These are phyloP conservation scores for Drosophila birchii DNA, from an alignment of 2,888 invertebrate species.

Conservation along the genomic window DNA sequence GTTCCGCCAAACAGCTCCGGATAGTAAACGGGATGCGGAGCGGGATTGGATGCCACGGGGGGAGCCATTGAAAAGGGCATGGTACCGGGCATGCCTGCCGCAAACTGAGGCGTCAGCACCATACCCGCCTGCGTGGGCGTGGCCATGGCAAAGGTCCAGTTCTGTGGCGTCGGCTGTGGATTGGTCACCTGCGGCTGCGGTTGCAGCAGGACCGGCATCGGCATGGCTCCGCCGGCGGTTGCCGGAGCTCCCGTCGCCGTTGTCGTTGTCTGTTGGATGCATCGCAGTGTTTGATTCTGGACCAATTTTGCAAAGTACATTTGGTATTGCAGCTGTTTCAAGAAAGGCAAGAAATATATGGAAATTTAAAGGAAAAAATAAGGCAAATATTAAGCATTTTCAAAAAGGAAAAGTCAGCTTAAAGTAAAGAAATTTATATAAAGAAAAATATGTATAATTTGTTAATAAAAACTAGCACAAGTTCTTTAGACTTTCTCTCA, in stretches of 20 bases:
- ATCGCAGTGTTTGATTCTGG: slow-evolving; percentile 81
- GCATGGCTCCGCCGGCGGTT: slow-evolving; percentile 36
- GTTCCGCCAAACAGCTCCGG: slow-evolving; percentile 56
- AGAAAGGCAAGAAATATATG: background rate
- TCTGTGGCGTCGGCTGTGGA: slow-evolving; percentile 48
- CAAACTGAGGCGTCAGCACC: slow-evolving; percentile 67
- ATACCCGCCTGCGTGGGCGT: slow-evolving; percentile 69
- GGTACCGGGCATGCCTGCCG: slow-evolving; percentile 23
- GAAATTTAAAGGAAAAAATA: background rate
- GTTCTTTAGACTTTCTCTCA: background rate
- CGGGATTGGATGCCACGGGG: slow-evolving; percentile 7
- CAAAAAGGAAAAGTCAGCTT: background rate
- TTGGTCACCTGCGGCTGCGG: slow-evolving; percentile 37
- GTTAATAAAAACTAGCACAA: background rate
- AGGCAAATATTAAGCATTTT: background rate
- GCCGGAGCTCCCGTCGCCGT: slow-evolving; percentile 19
- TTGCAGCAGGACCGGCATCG: slow-evolving; percentile 48
- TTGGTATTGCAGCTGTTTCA: slow-evolving; percentile 83
- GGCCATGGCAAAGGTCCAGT: slow-evolving; percentile 75
- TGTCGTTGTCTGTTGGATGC: slow-evolving; percentile 73
- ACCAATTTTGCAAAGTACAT: slow-evolving; percentile 84
- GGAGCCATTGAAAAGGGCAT: background rate
- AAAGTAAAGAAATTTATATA: background rate
- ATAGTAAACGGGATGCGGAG: slow-evolving; percentile 58
- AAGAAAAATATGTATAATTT: background rate